A percentile compares a stretch with the other conserved stretches of the same genome.
Evolutionary conservation across 2,797 vertebrate species (phyloP).

Genomic region (Poecilia picta): DNA sequence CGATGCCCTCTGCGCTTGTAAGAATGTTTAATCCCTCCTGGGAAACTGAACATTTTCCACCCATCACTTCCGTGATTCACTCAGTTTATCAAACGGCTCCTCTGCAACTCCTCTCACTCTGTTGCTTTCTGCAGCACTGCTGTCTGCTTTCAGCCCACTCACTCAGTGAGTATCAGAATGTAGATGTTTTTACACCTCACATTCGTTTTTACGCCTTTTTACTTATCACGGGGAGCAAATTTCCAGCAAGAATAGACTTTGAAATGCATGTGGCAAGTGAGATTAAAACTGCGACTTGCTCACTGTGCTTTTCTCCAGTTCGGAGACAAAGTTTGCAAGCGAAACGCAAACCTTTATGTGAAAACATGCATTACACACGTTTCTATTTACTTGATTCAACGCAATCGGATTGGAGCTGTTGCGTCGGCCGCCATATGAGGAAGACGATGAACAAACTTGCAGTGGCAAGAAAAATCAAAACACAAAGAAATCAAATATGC

Average conservation of each 20-base stretch:
- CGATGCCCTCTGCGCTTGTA: conserved; percentile 13
- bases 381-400: not conserved
- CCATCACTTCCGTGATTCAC: conserved; percentile 42
- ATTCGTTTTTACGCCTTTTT: not conserved
- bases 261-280: not conserved
- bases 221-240: not conserved
- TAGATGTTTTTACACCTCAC: not conserved
- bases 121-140: conserved; percentile 1
- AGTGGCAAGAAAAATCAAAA: not conserved
- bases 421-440: not conserved
- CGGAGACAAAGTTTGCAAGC: not conserved
- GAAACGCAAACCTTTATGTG: not conserved
- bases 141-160: conserved; percentile 19
- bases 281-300: not conserved
- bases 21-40: conserved; percentile 34
- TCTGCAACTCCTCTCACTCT: conserved; percentile 25
- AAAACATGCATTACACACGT: not conserved
- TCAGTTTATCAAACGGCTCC: conserved; percentile 23
- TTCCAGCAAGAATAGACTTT: not conserved
- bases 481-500: not conserved
- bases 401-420: not conserved
- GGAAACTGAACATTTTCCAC: conserved; percentile 42
- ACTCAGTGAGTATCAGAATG: not conserved
- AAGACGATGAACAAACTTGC: too few relatives aligned
- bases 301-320: not conserved